These are phyloP conservation scores for Urechis unicinctus DNA, from an alignment of 2,888 invertebrate genomes.

Conservation along the genomic window DNA sequence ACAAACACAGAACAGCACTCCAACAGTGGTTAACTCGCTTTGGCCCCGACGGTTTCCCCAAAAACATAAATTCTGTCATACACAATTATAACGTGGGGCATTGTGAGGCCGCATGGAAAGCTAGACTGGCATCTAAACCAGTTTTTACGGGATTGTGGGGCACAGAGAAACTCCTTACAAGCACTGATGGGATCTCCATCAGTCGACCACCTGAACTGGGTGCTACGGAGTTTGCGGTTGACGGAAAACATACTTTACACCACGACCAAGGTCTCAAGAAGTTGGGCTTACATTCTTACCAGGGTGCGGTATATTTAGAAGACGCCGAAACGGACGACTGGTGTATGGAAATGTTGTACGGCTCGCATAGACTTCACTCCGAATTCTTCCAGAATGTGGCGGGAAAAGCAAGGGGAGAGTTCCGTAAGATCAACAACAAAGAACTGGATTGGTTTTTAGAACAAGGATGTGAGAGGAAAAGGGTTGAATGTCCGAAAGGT, in stretches of 20 bases:
- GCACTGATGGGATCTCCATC: slow-evolving; percentile 37
- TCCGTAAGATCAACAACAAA: slow-evolving; percentile 18
- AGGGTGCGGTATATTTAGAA: slow-evolving; percentile 32
- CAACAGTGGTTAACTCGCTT: slow-evolving; percentile 28
- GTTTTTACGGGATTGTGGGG: slow-evolving; percentile 36
- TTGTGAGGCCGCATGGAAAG: slow-evolving; percentile 31
- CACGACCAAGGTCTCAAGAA: slow-evolving; percentile 29
- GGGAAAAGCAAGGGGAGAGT: slow-evolving; percentile 10
- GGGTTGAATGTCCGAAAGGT: slow-evolving; percentile 34
- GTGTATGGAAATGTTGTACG: slow-evolving; percentile 18
- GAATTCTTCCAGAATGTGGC: slow-evolving; percentile 13
- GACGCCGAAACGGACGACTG: slow-evolving; percentile 25
- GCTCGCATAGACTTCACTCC: slow-evolving; percentile 23
- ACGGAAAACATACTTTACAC: slow-evolving; percentile 26
- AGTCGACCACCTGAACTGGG: slow-evolving; percentile 38
- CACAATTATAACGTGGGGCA: slow-evolving; percentile 32
- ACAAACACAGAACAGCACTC: slow-evolving; percentile 22
- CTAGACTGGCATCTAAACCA: slow-evolving; percentile 27
- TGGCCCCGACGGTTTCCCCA: slow-evolving; percentile 18
- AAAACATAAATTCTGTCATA: slow-evolving; percentile 26
- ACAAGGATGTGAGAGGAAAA: slow-evolving; percentile 23
- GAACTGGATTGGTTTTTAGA: slow-evolving; percentile 24
- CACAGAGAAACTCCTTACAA: slow-evolving; percentile 34
- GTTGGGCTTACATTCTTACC: slow-evolving; percentile 36
- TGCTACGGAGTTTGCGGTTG: slow-evolving; percentile 20